These are phyloP conservation scores for Ernsta delagoae DNA, from an alignment of 2,888 invertebrate genomes.

Conservation along the genomic window DNA sequence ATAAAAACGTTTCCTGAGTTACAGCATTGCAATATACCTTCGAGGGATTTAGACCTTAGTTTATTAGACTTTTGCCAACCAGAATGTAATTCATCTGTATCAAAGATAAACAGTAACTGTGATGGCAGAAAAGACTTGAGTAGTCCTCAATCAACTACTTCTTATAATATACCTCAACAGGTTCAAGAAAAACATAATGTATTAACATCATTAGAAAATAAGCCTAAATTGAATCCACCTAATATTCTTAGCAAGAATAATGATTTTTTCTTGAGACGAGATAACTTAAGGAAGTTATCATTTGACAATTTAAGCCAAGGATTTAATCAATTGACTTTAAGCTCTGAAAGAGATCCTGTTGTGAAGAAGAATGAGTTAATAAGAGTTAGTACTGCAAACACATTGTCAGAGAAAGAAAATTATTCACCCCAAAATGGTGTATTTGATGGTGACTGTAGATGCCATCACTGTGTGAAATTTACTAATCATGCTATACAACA, in stretches of 20 bases:
- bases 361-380: conserved; percentile 57
- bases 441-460: conserved; percentile 52
- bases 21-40: conserved; percentile 56
- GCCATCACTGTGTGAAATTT: conserved; percentile 62
- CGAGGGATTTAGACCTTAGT: conserved; percentile 66
- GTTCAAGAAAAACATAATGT: conserved; percentile 41
- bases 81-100: conserved; percentile 43
- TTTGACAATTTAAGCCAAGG: conserved; percentile 52
- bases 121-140: not conserved
- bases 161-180: conserved; percentile 13
- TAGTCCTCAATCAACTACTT: not conserved
- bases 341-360: conserved; percentile 66
- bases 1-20: conserved; percentile 45
- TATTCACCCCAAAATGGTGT: conserved; percentile 46
- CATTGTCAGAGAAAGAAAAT: conserved; percentile 22
- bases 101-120: conserved; percentile 14
- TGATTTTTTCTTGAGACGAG: conserved; percentile 68
- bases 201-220: conserved; percentile 53
- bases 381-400: conserved; percentile 41
- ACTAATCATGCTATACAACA: not conserved
- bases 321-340: conserved; percentile 53
- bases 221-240: conserved; percentile 46
- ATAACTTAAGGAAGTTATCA: conserved; percentile 55
- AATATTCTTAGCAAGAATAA: conserved; percentile 58
- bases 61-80: conserved; percentile 62